Percentiles rank a stretch among this genome's conserved stretches.
Evolutionary conservation across 2,888 invertebrate species (phyloP).

Genomic region (Phlogophora meticulosa): DNA sequence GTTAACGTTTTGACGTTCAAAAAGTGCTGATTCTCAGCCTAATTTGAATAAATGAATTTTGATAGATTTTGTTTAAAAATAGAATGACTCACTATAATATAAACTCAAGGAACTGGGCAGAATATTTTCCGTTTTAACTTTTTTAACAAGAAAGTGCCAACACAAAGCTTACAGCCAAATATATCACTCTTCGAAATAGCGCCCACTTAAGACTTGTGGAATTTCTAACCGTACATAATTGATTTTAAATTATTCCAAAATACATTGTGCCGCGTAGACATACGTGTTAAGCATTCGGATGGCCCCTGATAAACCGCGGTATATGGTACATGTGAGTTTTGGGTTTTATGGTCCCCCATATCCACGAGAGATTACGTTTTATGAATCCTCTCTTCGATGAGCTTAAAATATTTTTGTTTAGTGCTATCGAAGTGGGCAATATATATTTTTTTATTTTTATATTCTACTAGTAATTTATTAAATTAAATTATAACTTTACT

Average conservation of each 20-base stretch:
- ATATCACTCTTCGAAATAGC: constrained; percentile 62
- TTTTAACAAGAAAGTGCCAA: constrained; percentile 38
- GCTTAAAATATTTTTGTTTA: constrained; percentile 45
- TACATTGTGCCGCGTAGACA: constrained; percentile 72
- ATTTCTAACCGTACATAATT: constrained; percentile 76
- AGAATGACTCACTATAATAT: constrained; percentile 4
- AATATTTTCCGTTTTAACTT: constrained; percentile 3
- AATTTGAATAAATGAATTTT: no score
- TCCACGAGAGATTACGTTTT: constrained; percentile 63
- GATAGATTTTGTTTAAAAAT: no score
- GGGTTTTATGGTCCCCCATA: constrained; percentile 59
- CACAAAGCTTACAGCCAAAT: constrained; percentile 48
- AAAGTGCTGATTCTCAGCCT: no score
- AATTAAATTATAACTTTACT: no score
- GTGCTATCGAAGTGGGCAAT: constrained; percentile 6
- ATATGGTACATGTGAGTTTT: constrained; percentile 64
- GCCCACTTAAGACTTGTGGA: constrained; percentile 66
- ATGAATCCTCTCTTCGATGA: constrained; percentile 41
- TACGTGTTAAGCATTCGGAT: constrained; percentile 76
- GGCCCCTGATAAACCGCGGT: constrained; percentile 71
- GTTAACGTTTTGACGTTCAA: no score
- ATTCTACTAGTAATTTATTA: background rate
- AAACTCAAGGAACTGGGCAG: background rate
- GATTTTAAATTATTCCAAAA: constrained; percentile 79
- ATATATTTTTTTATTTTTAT: no score